Percentiles rank a stretch among this genome's conserved stretches.
Evolutionary conservation across 1,140 invertebrate genomes (phyloP).

Genomic region (Daktulosphaira vitifoliae): DNA sequence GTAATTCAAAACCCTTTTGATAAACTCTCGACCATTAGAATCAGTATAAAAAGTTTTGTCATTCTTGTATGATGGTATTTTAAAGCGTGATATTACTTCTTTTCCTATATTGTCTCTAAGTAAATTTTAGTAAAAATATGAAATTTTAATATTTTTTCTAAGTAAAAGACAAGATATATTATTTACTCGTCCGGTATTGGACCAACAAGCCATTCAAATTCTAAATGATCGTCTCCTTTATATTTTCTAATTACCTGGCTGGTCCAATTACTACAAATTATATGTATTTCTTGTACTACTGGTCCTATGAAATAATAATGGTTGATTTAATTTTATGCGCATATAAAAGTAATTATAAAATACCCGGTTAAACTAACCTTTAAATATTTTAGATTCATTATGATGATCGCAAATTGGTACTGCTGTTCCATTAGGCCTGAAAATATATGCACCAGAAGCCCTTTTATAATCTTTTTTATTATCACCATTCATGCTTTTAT

Average conservation of each 20-base stretch:
- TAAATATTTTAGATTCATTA: neutral
- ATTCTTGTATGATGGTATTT: conserved; percentile 43
- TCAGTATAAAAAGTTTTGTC: conserved; percentile 57
- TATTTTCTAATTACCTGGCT: conserved; percentile 60
- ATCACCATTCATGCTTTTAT: conserved; percentile 49
- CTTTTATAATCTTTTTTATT: conserved; percentile 43
- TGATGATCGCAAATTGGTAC: conserved; percentile 35
- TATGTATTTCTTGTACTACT: conserved; percentile 55
- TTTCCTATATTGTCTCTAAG: conserved; percentile 47
- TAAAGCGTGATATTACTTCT: conserved; percentile 51
- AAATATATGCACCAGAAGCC: conserved; percentile 56
- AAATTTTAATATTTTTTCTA: no score
- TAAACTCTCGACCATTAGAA: conserved; percentile 58
- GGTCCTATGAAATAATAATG: conserved; percentile 10
- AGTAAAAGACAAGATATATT: no score
- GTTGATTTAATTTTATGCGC: no score
- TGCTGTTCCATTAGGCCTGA: conserved; percentile 48
- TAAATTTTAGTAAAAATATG: neutral
- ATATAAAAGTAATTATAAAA: neutral
- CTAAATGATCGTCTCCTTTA: conserved; percentile 54
- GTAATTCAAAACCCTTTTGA: conserved; percentile 49
- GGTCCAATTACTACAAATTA: conserved; percentile 52
- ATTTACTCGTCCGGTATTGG: conserved; percentile 7
- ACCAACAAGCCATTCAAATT: conserved; percentile 88
- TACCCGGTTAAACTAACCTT: neutral